These are phyloP conservation scores for Mesocricetus auratus DNA, from an alignment of 2,113 vertebrate genomes.

Conservation along the genomic window DNA sequence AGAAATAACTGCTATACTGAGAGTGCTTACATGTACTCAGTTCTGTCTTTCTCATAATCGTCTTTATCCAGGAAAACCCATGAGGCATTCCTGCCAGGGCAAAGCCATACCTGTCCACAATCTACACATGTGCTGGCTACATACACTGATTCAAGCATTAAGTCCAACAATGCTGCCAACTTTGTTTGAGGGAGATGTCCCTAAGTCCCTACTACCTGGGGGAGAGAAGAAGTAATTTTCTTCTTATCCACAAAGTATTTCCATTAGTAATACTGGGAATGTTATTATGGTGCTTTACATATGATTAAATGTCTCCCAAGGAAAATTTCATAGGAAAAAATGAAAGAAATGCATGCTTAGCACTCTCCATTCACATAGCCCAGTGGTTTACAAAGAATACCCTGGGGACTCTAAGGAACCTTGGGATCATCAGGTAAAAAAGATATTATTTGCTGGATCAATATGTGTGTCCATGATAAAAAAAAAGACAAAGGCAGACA, in stretches of 20 bases:
- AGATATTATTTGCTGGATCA: background rate
- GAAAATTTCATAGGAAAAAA: background rate
- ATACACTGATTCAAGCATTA: no score
- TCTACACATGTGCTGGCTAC: accelerated
- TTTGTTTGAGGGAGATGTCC: background rate
- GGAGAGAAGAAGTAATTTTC: background rate
- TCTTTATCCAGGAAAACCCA: background rate
- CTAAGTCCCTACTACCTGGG: background rate
- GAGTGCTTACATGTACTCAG: background rate
- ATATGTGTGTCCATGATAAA: background rate
- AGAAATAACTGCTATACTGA: background rate
- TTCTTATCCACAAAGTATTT: background rate
- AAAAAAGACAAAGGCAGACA: no score
- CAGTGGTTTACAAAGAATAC: background rate
- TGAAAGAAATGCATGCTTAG: background rate
- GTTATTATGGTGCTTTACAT: background rate
- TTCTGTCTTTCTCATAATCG: background rate
- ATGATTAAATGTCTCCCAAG: background rate
- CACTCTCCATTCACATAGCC: background rate
- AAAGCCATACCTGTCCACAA: background rate
- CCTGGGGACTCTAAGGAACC: no score
- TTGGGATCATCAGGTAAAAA: background rate
- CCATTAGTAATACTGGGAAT: background rate
- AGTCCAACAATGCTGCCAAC: background rate
- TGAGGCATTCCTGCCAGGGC: background rate